These are phyloP conservation scores for Harpagoxenus sublaevis DNA, from an alignment of 2,888 invertebrate genomes.

Conservation along the genomic window DNA sequence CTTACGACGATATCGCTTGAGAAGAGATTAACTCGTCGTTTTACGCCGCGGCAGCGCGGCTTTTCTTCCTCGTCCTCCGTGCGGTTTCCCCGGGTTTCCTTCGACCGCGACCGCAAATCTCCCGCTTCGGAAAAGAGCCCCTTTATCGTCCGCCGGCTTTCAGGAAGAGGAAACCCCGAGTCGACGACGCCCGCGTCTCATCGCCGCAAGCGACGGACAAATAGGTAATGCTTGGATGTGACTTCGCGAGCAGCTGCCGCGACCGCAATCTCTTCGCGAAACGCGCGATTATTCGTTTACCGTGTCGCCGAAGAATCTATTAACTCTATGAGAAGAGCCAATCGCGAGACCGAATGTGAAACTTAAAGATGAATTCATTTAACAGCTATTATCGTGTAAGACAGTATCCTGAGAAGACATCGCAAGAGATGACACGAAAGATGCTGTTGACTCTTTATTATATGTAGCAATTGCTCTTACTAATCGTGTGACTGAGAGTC, in stretches of 20 bases:
- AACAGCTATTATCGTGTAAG: background rate
- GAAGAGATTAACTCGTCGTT: conserved; percentile 34
- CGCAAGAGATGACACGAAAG: background rate
- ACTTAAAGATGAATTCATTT: conserved; percentile 6
- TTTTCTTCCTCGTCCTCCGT: conserved; percentile 23
- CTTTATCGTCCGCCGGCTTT: conserved; percentile 38
- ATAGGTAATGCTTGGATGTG: conserved; percentile 30
- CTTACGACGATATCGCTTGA: conserved; percentile 3
- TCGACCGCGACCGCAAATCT: conserved; percentile 42
- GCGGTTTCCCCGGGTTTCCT: conserved; percentile 10
- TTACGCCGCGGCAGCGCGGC: background rate
- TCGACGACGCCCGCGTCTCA: background rate
- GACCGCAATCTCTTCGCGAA: conserved; percentile 37
- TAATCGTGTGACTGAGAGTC: background rate
- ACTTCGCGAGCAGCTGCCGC: conserved; percentile 29
- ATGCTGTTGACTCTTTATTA: background rate
- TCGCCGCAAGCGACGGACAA: conserved; percentile 18
- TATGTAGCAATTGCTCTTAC: no score
- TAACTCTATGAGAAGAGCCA: background rate
- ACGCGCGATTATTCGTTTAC: conserved; percentile 32
- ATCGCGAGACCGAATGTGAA: background rate
- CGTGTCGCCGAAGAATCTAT: conserved; percentile 25
- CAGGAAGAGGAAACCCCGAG: conserved; percentile 40
- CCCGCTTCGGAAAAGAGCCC: conserved; percentile 33
- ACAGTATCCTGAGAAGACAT: background rate